Percentiles rank a stretch among this genome's conserved stretches.
Evolutionary conservation across 2,797 vertebrate species (phyloP).

Genomic region (Aeoliscus strigatus): DNA sequence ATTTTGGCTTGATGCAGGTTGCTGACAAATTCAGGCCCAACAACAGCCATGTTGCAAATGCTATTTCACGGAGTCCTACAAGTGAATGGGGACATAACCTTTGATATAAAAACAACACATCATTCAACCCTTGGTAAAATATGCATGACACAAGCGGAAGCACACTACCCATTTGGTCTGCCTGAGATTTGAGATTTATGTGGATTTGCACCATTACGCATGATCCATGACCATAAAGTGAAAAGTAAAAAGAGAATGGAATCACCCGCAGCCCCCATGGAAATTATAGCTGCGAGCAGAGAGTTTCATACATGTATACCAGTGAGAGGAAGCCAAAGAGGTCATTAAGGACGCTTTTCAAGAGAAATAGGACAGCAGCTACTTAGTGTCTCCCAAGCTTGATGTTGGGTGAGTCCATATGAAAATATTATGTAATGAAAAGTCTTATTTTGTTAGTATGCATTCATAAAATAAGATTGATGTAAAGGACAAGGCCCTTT

Average conservation of each 20-base stretch:
- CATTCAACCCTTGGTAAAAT: not conserved
- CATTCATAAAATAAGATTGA: too few relatives aligned
- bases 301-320: constrained; percentile 4
- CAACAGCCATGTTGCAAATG: not conserved
- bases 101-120: too few relatives aligned
- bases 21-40: not conserved
- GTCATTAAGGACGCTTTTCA: constrained; percentile 13
- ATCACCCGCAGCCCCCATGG: not conserved
- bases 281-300: not conserved
- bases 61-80: too few relatives aligned
- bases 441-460: too few relatives aligned
- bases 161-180: not conserved
- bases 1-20: not conserved
- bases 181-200: constrained; percentile 1
- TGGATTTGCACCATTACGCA: not conserved
- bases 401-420: not conserved
- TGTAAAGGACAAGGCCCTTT: too few relatives aligned
- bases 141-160: not conserved
- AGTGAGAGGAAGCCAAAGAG: constrained; percentile 19
- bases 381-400: constrained; percentile 7
- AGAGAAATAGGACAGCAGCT: constrained; percentile 20
- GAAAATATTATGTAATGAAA: too few relatives aligned
- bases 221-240: too few relatives aligned
- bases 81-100: too few relatives aligned
- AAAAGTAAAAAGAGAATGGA: constrained; percentile 4